Base-by-base conservation (phyloP, 2,888 invertebrate genomes). In the Criorhina ranunculi region DNA sequence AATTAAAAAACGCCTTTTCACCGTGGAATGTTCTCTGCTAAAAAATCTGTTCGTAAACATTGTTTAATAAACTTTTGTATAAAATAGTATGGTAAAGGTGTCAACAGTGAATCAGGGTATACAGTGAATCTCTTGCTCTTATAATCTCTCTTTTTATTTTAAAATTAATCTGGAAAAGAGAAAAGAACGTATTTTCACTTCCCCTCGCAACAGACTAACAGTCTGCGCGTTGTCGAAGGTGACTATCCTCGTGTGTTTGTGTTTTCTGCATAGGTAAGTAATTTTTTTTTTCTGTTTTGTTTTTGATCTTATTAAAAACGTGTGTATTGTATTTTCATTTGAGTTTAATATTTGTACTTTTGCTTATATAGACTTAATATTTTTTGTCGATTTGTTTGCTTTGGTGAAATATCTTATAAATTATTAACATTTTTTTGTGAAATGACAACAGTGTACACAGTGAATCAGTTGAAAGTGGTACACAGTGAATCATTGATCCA, bases 11-110 rank as follows among this genome's bases (percentile, higher is more conserved):
- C n/a, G n/a, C n/a, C n/a, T n/a, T n/a, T n/a, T n/a, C n/a, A n/a
- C n/a, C n/a, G n/a, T n/a, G n/a, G n/a, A n/a, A n/a, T n/a, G n/a
- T n/a, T n/a, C n/a, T n/a, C n/a, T n/a, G n/a, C n/a, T n/a, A n/a
- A n/a, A n/a, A n/a, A n/a, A n/a, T n/a, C n/a, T n/a, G n/a, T n/a
- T n/a, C n/a, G n/a, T n/a, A n/a, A n/a, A n/a, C n/a, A n/a, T n/a
- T n/a, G n/a, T n/a, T n/a, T n/a, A n/a, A n/a, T n/a, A n/a, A n/a
- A n/a, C n/a, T n/a, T n/a, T n/a, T n/a, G n/a, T n/a, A n/a, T n/a
- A n/a, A n/a, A n/a, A n/a, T n/a, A n/a, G n/a, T n/a, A n/a, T n/a
- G 64, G 66, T 66, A 66, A 66, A 53, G 9, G 66, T 40, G 40
- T 33, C 66, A 66, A 66, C 51, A 66, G 29, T 66, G 51, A 29